phyloP scores from a whole-genome alignment of 2,888 invertebrate species.

The Andrena praecox region DNA sequence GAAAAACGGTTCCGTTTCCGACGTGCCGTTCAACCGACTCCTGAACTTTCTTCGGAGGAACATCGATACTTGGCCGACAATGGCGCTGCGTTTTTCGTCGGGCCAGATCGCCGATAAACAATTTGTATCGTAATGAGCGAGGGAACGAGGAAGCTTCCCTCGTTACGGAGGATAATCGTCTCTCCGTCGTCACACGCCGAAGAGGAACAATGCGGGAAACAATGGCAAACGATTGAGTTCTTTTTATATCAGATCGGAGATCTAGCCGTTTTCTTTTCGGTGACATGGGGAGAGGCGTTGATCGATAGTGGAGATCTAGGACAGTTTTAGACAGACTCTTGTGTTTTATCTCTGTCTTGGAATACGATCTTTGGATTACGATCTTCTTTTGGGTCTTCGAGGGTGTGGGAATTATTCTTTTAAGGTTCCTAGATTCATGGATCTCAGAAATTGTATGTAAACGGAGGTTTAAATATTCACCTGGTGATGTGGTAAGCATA shows the following conservation, averaged over 20 bases:
- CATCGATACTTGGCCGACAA: constrained; percentile 26
- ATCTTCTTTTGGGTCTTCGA: no score
- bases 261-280: not conserved
- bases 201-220: not conserved
- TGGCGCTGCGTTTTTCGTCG: not conserved
- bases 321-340: not conserved
- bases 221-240: not conserved
- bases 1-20: constrained; percentile 46
- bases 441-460: no score
- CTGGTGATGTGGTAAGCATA: no score
- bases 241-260: not conserved
- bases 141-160: constrained; percentile 27
- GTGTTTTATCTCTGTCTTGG: no score
- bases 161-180: constrained; percentile 28
- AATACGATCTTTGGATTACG: no score
- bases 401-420: no score
- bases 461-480: no score
- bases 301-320: constrained; percentile 5
- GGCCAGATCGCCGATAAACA: constrained; percentile 40
- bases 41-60: constrained; percentile 28
- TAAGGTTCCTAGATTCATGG: no score
- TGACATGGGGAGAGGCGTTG: not conserved
- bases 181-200: not conserved
- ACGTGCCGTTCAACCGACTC: constrained; percentile 7
- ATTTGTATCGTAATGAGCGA: constrained; percentile 22